A percentile compares a stretch with the other conserved stretches of the same genome.
phyloP scores from a whole-genome alignment of 1,140 invertebrate species.

The Heterodera carotae region DNA sequence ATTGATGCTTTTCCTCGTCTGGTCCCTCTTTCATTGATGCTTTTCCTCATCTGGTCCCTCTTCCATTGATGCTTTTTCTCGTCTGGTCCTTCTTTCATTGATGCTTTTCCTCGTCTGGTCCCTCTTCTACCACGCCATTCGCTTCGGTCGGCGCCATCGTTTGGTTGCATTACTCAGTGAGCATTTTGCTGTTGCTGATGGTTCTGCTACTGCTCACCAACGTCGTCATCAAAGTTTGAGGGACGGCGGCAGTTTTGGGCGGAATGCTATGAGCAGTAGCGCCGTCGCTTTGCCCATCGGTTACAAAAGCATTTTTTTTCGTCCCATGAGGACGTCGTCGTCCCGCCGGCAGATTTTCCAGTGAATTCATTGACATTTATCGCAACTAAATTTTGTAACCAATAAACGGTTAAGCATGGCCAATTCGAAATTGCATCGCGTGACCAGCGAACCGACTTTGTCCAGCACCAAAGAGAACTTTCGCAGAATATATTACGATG shows the following conservation, averaged over 20 bases:
- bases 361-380: not conserved
- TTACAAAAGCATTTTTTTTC: slow-evolving; percentile 3
- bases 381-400: not conserved
- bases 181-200: not conserved
- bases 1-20: too few species aligned
- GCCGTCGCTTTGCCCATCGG: not conserved
- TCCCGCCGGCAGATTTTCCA: not conserved
- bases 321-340: not conserved
- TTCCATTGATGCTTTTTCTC: not conserved
- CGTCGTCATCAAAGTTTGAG: not conserved
- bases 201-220: not conserved
- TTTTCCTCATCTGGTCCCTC: too few species aligned
- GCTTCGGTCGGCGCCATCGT: not conserved
- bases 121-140: slow-evolving; percentile 5
- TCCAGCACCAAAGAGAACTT: not conserved
- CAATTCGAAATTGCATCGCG: not conserved
- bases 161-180: not conserved
- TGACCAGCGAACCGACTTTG: slow-evolving; percentile 1
- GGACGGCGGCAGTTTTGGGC: not conserved
- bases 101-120: not conserved
- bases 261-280: not conserved
- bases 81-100: too few species aligned
- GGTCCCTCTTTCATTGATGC: too few species aligned
- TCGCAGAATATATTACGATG: not conserved
- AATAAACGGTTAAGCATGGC: slow-evolving; percentile 5